Conservation (phyloP, 2,797 vertebrate species). For the Erethizon dorsatum region DNA sequence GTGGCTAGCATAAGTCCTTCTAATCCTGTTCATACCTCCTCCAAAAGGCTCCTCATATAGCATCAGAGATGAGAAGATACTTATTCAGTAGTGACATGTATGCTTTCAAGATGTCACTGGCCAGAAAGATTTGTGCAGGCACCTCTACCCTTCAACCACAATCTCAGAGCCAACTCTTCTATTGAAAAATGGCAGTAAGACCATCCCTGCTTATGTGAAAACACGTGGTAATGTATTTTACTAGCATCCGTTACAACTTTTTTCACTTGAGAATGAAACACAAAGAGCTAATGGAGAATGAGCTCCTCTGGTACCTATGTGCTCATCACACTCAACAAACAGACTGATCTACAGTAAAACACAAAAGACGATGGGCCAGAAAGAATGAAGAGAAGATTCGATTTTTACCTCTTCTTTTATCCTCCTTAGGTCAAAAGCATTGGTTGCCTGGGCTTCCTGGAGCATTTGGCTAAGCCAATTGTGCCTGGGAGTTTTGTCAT, state of each 20-base stretch:
- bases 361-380: neutral
- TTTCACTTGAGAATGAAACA: constrained; percentile 9
- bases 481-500: neutral
- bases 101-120: neutral
- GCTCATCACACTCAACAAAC: neutral
- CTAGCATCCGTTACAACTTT: neutral
- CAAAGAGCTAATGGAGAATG: neutral
- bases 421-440: neutral
- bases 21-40: neutral
- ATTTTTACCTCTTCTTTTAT: neutral
- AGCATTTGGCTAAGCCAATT: neutral
- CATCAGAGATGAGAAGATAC: neutral
- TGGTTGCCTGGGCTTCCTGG: neutral
- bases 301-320: neutral
- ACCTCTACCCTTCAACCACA: neutral
- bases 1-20: neutral
- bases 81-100: neutral
- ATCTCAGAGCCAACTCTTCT: neutral
- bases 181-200: neutral
- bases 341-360: neutral
- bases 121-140: neutral
- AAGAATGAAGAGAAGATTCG: neutral
- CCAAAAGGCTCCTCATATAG: neutral
- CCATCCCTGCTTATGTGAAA: neutral
- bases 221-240: constrained; percentile 16